Conservation (phyloP, 1,140 invertebrate species). For the Eueides isabella region DNA sequence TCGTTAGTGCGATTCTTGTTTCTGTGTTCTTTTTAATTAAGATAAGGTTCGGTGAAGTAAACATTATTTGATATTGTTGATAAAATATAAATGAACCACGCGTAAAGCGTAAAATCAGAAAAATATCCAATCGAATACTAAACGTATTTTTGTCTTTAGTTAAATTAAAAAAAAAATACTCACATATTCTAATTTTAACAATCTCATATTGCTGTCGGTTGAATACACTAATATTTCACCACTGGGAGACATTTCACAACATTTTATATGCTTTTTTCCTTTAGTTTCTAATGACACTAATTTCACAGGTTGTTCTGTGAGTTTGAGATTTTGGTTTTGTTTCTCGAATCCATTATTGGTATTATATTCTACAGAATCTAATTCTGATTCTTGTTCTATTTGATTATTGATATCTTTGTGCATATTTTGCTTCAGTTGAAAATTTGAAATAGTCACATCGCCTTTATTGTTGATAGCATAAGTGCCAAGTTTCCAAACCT, state of each 20-base stretch:
- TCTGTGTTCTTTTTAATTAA: too few species aligned
- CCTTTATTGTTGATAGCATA: constrained; percentile 59
- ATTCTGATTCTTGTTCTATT: constrained; percentile 58
- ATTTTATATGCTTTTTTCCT: constrained; percentile 84
- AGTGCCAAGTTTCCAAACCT: constrained; percentile 86
- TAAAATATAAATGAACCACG: too few species aligned
- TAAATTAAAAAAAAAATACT: constrained; percentile 43
- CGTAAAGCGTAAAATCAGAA: too few species aligned
- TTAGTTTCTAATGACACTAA: constrained; percentile 85
- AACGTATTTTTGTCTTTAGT: background rate
- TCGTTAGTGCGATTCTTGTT: too few species aligned
- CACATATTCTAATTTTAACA: constrained; percentile 86
- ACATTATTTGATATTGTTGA: too few species aligned
- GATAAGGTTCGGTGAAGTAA: too few species aligned
- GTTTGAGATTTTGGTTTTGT: constrained; percentile 57
- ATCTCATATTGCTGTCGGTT: constrained; percentile 84
- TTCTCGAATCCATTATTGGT: constrained; percentile 17
- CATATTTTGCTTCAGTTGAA: constrained; percentile 40
- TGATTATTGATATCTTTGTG: constrained; percentile 45
- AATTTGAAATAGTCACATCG: constrained; percentile 51
- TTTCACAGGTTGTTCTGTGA: constrained; percentile 85
- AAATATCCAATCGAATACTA: too few species aligned
- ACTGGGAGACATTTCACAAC: constrained; percentile 86
- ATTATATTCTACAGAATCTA: constrained; percentile 14
- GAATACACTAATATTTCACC: constrained; percentile 89